Percentiles rank a stretch among this genome's conserved stretches.
phyloP scores from a whole-genome alignment of 2,888 invertebrate genomes.

The Limnephilus marmoratus region DNA sequence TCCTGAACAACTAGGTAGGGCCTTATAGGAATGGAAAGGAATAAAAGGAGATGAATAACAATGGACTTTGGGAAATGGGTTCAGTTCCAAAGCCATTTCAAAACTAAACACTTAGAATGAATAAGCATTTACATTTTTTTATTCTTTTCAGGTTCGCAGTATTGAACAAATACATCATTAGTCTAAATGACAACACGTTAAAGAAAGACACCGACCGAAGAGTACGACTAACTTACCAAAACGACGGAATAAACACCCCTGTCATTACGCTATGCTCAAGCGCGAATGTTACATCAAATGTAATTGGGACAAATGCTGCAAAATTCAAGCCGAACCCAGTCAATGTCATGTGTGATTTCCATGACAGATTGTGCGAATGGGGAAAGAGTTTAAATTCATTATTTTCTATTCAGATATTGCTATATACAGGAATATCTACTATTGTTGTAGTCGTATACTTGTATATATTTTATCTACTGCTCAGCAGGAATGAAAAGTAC shows the following conservation, averaged over 20 bases:
- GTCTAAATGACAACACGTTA: neutral
- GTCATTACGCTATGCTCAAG: neutral
- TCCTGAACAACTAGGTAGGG: too few relatives aligned
- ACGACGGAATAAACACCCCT: neutral
- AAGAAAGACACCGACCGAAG: neutral
- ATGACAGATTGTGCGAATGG: slow-evolving; percentile 9
- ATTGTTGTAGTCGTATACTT: neutral
- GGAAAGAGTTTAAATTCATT: slow-evolving; percentile 4
- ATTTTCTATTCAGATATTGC: slow-evolving; percentile 16
- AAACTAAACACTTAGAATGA: too few relatives aligned
- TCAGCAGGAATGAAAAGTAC: slow-evolving; percentile 6
- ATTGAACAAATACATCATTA: neutral
- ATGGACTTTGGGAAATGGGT: too few relatives aligned
- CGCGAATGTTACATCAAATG: neutral
- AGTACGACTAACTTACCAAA: neutral
- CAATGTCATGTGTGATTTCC: neutral
- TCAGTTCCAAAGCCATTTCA: too few relatives aligned
- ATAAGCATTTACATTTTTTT: neutral
- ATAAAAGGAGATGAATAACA: too few relatives aligned
- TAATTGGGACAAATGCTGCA: neutral
- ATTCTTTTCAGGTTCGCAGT: neutral
- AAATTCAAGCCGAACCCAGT: neutral
- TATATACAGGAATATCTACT: neutral
- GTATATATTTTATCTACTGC: slow-evolving; percentile 16
- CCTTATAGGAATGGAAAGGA: too few relatives aligned